phyloP scores from a whole-genome alignment of 2,113 vertebrate species.

The Chamaea fasciata region DNA sequence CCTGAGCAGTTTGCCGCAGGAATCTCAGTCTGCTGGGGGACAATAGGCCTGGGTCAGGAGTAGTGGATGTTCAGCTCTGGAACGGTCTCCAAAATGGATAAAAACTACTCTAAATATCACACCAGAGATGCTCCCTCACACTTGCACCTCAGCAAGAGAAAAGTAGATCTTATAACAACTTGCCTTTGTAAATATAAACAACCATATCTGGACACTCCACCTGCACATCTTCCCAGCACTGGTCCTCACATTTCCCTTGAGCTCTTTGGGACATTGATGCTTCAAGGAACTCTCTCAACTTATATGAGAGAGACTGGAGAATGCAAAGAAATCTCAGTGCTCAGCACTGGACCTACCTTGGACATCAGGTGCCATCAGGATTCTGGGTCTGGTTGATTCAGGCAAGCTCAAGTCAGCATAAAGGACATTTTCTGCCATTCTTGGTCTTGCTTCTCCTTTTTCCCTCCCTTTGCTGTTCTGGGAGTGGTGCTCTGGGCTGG shows the following conservation, averaged over 20 bases:
- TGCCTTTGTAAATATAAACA: not conserved
- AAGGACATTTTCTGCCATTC: not conserved
- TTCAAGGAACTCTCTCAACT: not conserved
- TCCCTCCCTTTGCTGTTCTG: not conserved
- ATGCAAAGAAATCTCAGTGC: not conserved
- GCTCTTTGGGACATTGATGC: not conserved
- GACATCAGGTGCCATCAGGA: not conserved
- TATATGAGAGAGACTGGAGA: not conserved
- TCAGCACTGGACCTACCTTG: not conserved
- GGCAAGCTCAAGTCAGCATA: not conserved
- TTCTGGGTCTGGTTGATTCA: not conserved
- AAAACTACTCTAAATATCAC: not conserved
- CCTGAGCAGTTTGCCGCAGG: not conserved
- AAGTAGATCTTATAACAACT: not conserved
- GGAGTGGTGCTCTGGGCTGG: not conserved
- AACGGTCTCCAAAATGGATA: not conserved
- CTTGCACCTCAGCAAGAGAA: not conserved
- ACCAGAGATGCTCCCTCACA: not conserved
- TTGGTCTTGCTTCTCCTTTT: not conserved
- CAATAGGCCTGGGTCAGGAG: not conserved
- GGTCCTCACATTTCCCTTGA: rapidly evolving
- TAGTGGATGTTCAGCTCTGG: not conserved
- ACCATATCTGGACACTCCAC: too few relatives aligned
- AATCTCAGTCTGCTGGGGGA: not conserved
- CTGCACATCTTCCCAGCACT: not conserved